Conservation (phyloP, 2,888 invertebrate species). For the Eupithecia abbreviata region DNA sequence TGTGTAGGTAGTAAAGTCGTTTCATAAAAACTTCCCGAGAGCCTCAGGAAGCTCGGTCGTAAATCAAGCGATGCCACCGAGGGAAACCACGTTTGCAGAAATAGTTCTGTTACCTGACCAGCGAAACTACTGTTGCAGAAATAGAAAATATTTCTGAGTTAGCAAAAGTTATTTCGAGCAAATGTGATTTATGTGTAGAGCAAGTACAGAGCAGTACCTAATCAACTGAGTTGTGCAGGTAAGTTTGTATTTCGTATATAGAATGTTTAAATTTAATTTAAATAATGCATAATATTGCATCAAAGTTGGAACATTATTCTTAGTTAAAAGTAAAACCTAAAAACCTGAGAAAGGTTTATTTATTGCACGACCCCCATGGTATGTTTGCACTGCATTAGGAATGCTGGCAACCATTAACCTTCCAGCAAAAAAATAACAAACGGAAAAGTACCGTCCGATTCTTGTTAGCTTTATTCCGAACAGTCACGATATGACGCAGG, state of each 20-base stretch:
- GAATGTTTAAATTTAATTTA: background rate
- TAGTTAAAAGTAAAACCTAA: background rate
- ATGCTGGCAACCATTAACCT: constrained; percentile 46
- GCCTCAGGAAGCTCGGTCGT: constrained; percentile 61
- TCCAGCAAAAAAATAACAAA: constrained; percentile 46
- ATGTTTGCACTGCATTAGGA: constrained; percentile 38
- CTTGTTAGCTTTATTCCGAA: constrained; percentile 45
- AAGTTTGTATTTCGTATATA: background rate
- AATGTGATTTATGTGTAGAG: constrained; percentile 1
- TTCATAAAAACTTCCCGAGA: constrained; percentile 54
- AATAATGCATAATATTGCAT: background rate
- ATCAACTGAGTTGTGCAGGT: background rate
- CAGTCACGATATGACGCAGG: constrained; percentile 47
- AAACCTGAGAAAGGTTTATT: background rate
- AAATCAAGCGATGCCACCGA: constrained; percentile 65
- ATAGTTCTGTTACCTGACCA: constrained; percentile 47
- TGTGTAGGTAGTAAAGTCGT: constrained; percentile 42
- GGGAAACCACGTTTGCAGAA: constrained; percentile 57
- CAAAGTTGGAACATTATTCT: background rate
- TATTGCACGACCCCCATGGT: constrained; percentile 25
- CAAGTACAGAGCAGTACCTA: background rate
- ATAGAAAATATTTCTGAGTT: constrained; percentile 2
- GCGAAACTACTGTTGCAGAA: background rate
- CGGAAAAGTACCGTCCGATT: constrained; percentile 48
- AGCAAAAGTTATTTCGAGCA: background rate